phyloP scores from a whole-genome alignment of 2,888 invertebrate species.

The Panzeria rudis region DNA sequence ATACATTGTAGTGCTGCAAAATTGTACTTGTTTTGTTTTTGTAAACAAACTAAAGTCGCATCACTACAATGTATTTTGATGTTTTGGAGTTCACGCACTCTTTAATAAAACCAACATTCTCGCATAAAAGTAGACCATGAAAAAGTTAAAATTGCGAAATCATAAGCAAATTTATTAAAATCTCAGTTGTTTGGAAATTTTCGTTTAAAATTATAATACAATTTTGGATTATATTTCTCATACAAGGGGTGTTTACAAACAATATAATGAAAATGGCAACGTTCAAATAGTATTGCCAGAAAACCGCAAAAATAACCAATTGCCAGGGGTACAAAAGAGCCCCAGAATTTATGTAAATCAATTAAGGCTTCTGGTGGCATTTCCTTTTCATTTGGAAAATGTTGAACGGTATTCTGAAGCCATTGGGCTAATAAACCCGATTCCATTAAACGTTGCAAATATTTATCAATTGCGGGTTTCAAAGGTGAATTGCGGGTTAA shows the following conservation, averaged over 20 bases:
- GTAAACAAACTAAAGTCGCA: too few relatives aligned
- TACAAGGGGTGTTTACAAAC: slow-evolving; percentile 88
- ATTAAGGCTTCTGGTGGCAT: slow-evolving; percentile 89
- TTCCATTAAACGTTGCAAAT: slow-evolving; percentile 88
- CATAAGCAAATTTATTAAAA: not conserved
- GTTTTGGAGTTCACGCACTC: too few relatives aligned
- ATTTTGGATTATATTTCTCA: slow-evolving; percentile 86
- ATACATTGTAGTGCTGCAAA: too few relatives aligned
- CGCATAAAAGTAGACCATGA: too few relatives aligned
- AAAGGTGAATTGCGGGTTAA: slow-evolving; percentile 92
- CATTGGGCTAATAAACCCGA: slow-evolving; percentile 91
- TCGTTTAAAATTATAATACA: slow-evolving; percentile 80
- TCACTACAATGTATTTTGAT: too few relatives aligned
- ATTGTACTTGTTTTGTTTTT: too few relatives aligned
- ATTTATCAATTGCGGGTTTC: slow-evolving; percentile 88
- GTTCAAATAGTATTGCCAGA: slow-evolving; percentile 86
- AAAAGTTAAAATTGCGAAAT: not conserved
- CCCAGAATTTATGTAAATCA: slow-evolving; percentile 90
- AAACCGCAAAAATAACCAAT: slow-evolving; percentile 88
- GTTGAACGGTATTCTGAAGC: slow-evolving; percentile 89
- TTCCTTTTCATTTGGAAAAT: slow-evolving; percentile 85
- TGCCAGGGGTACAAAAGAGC: slow-evolving; percentile 89
- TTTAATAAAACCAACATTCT: too few relatives aligned
- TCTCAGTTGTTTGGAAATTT: slow-evolving; percentile 67
- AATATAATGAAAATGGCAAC: slow-evolving; percentile 87